Conservation (phyloP, 2,888 invertebrate species). For the Oithona nana region DNA sequence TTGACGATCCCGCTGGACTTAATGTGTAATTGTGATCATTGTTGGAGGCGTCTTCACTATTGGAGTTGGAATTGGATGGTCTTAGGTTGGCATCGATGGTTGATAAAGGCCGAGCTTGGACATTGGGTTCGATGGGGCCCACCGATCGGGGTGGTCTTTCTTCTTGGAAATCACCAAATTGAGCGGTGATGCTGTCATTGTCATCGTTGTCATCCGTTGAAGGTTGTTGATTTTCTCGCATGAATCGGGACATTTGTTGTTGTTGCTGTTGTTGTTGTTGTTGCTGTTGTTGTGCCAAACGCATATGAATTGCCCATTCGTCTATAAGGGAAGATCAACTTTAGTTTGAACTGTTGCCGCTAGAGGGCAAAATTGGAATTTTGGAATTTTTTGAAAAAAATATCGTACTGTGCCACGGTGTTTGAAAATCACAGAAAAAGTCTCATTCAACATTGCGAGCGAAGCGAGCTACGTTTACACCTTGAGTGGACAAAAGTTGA, state of each 20-base stretch:
- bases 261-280: background rate
- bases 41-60: background rate
- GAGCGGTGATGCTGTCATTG: background rate
- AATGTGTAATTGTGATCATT: background rate
- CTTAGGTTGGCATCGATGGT: background rate
- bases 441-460: too few species aligned
- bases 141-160: background rate
- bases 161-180: background rate
- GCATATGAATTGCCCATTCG: conserved; percentile 12
- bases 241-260: too few species aligned
- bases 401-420: too few species aligned
- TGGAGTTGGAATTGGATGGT: background rate
- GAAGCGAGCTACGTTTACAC: too few species aligned
- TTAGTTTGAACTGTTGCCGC: too few species aligned
- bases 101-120: background rate
- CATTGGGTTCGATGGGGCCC: background rate
- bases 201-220: background rate
- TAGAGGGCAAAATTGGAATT: too few species aligned
- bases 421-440: too few species aligned
- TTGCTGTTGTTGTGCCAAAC: background rate
- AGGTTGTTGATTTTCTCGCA: background rate
- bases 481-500: too few species aligned
- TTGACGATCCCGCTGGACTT: background rate
- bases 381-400: too few species aligned
- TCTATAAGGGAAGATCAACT: background rate